Base-by-base conservation (phyloP, 1,140 invertebrate species). In the Triops cancriformis region DNA sequence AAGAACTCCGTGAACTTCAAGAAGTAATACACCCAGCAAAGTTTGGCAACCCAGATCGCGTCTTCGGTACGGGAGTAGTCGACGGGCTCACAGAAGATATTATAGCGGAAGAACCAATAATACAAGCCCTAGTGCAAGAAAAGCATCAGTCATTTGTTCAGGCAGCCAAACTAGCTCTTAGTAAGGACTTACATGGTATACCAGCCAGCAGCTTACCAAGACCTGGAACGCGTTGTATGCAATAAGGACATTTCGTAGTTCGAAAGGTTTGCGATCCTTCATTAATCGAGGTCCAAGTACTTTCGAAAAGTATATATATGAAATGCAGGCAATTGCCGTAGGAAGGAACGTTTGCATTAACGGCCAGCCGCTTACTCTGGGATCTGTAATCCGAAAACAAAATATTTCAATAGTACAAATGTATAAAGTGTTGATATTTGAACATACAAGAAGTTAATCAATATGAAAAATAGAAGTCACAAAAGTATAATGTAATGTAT, bases 271-370 rank as follows among this genome's bases (percentile, higher is more conserved):
- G 81, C 94, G 88, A 83, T 94, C 90, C 84, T 93, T 91, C 95
- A 97, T 97, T 74, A 92, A 85, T 82, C 89, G 89, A 73, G 93
- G 94, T 12, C 94, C 94, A 75, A 95, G 83, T 43, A 90, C 89
- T 85, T 90, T 93, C 74, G 94, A 92, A 82, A 94, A 93, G 82
- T 93, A 92, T 73, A 91, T 93, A 85, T 95, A 96, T 80, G 89
- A 91, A 72, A 96, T 80, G 85, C 94, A 96, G 80, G 94, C 90
- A 26, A 86, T 85, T 31, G 97, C 83, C 3, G 96, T 98, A 23
- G 96, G 95, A 81, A 92, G 87, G n/a, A 95, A 95, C 79, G 93
- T 93, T 76, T 90, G 91, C 91, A 97, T 95, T 87, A 98, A 89
- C n/a, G 90, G 85, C 94, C 95, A 98, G 81, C 91, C 89, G 78